Evolutionary conservation across 1,140 invertebrate species (phyloP), one percentile per base, ranked within the genome.

Genomic region (Neomicropteryx cornuta): DNA sequence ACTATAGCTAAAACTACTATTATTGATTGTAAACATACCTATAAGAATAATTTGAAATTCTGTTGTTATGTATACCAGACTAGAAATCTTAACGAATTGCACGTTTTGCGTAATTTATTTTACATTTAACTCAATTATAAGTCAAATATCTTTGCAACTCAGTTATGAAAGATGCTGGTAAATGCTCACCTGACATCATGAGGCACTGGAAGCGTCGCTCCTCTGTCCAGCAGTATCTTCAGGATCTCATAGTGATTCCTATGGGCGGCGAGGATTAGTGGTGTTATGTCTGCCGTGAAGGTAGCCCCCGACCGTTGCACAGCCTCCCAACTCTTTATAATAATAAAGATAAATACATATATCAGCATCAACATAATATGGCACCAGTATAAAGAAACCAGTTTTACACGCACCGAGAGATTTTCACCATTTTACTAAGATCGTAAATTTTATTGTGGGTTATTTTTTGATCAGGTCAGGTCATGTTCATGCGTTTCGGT

Each of bases 231-330:
- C 3, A 94, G 70, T 21, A 94, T 78, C 62, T 92, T 92, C 1
- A 93, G 66, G 45, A 94, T 92, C 68, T 94, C 88, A 54, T 92
- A 93, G 64, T 92, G 89, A 61, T 93, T 90, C 59, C 81, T 82
- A 59, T 94, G 89, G 19, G 88, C 86, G 19, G 89, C 88, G 18
- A 92, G 67, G 49, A 91, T 87, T 8, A 93, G 60, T 2, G 88
- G 89, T 4, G 87, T 92, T 49, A 93, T 90, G 54, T 93, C 88
- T 1, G 81, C 73, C 0, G 88, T 91, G 62, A 91, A 93, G 13
- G 83, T 85, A 0, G 86, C 86, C 16, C 79, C 77, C 5, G 81
- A 76, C 24, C 77, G 63, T 48, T 90, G 83, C 10, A 88, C 76
- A 2, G 77, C 74, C 63, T 93, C 87, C 87, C 87, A 90, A 55